phyloP scores from a whole-genome alignment of 2,797 vertebrate genomes.

The Erithacus rubecula region DNA sequence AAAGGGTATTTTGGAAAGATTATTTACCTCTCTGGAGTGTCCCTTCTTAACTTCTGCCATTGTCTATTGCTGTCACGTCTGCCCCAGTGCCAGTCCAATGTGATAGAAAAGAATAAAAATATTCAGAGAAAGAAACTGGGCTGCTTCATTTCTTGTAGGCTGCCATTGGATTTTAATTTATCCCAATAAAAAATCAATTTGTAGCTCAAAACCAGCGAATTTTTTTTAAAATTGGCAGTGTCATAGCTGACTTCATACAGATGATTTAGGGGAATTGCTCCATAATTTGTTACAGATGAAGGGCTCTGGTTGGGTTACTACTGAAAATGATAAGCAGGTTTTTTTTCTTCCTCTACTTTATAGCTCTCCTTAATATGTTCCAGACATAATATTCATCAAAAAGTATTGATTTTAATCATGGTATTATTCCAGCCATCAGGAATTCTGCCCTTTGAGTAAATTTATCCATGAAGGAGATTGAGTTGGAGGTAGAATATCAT shows the following conservation, averaged over 20 bases:
- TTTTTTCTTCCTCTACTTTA: neutral
- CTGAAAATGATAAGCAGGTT: neutral
- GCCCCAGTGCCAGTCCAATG: neutral
- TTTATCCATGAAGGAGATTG: neutral
- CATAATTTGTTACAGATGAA: constrained; percentile 44
- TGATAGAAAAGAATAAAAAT: constrained; percentile 20
- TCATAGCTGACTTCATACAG: constrained; percentile 36
- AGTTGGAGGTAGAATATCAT: neutral
- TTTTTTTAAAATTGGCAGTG: constrained; percentile 58
- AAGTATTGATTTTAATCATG: constrained; percentile 51
- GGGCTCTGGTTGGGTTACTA: neutral
- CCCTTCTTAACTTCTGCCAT: neutral
- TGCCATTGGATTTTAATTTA: constrained; percentile 73
- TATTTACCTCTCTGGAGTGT: neutral
- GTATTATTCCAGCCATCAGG: constrained; percentile 34
- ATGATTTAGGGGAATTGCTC: constrained; percentile 54
- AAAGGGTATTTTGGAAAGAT: neutral
- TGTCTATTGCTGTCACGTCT: neutral
- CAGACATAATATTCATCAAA: constrained; percentile 38
- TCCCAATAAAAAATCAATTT: constrained; percentile 71
- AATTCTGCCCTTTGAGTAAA: constrained; percentile 47
- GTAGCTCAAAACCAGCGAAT: constrained; percentile 62
- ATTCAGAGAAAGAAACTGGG: neutral
- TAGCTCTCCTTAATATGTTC: neutral
- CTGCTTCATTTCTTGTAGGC: constrained; percentile 48